phyloP scores from a whole-genome alignment of 2,113 vertebrate species.

The Neopipo cinnamomea region DNA sequence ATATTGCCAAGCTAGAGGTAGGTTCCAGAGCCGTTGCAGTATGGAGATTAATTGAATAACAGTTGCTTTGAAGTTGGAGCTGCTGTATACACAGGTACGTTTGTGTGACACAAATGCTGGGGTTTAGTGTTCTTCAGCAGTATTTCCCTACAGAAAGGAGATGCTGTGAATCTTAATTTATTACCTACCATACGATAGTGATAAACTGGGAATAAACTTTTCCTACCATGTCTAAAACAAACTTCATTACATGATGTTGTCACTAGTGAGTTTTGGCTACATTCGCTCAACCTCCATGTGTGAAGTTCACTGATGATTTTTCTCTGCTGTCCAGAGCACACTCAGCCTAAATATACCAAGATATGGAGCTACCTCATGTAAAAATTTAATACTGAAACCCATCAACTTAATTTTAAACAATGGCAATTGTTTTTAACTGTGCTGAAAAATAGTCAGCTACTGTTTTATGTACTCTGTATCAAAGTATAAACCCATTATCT shows the following conservation, averaged over 20 bases:
- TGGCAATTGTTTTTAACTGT: not conserved
- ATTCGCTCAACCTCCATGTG: rapidly evolving
- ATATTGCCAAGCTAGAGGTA: not conserved
- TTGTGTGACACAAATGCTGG: not conserved
- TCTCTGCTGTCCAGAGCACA: not conserved
- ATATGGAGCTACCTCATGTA: not conserved
- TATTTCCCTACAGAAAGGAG: not conserved
- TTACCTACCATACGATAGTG: not conserved
- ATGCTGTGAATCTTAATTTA: too few relatives aligned
- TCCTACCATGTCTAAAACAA: not conserved
- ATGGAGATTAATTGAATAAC: not conserved
- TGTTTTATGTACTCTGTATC: not conserved
- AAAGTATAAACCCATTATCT: not conserved
- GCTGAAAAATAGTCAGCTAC: not conserved
- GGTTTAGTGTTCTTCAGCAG: not conserved
- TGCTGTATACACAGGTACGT: not conserved
- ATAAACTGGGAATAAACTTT: not conserved
- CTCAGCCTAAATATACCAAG: not conserved
- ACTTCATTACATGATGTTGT: not conserved
- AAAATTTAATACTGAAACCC: not conserved
- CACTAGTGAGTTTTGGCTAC: not conserved
- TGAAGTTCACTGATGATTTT: not conserved
- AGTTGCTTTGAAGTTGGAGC: not conserved
- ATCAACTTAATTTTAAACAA: not conserved
- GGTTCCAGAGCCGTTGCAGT: not conserved